Percentiles rank a stretch among this genome's conserved stretches.
phyloP scores from a whole-genome alignment of 2,888 invertebrate species.

The Trilocha varians region DNA sequence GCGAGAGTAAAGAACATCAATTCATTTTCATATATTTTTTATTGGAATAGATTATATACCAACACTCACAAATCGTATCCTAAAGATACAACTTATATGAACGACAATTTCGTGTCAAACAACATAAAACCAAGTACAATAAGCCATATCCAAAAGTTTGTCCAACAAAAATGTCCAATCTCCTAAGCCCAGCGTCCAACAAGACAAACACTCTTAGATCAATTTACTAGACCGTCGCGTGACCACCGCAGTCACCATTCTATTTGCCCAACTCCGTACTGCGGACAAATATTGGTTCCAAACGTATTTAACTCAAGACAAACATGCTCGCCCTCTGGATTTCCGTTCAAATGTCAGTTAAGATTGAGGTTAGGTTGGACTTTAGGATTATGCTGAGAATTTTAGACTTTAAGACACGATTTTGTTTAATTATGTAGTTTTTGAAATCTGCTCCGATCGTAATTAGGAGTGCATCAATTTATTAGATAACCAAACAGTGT shows the following conservation, averaged over 20 bases:
- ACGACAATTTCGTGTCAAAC: too few species aligned
- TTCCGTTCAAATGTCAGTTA: slow-evolving; percentile 7
- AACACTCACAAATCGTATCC: too few species aligned
- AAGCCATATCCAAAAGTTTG: too few species aligned
- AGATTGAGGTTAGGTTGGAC: slow-evolving; percentile 6
- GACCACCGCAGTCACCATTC: slow-evolving; percentile 12
- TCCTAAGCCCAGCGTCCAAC: not conserved
- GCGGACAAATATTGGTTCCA: slow-evolving; percentile 28
- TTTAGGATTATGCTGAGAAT: slow-evolving; percentile 1
- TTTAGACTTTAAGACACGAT: slow-evolving; percentile 2
- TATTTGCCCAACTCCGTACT: slow-evolving; percentile 31
- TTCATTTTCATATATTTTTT: too few species aligned
- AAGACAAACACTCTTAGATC: not conserved
- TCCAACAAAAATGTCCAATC: too few species aligned
- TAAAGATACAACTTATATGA: too few species aligned
- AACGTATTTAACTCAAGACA: slow-evolving; percentile 19
- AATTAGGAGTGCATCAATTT: too few species aligned
- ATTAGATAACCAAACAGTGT: too few species aligned
- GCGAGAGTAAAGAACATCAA: too few species aligned
- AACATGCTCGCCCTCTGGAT: slow-evolving; percentile 8
- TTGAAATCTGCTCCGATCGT: too few species aligned
- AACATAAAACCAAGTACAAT: too few species aligned
- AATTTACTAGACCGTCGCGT: not conserved
- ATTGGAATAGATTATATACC: too few species aligned
- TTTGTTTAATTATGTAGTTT: not conserved